A percentile compares a stretch with the other conserved stretches of the same genome.
Conservation (phyloP, 2,888 invertebrate species). For the Parascotia fuliginaria region DNA sequence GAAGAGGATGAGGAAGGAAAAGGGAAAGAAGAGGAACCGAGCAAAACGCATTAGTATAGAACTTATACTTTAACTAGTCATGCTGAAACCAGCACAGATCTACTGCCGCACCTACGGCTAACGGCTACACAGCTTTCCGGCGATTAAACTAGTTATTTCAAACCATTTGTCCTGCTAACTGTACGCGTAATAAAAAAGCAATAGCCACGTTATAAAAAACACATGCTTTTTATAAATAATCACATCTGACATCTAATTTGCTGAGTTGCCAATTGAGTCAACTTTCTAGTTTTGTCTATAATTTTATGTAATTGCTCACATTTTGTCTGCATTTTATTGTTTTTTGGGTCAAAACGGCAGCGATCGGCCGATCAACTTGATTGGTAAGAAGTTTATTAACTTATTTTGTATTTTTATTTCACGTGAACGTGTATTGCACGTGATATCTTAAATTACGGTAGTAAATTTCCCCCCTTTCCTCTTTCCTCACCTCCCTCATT, state of each 20-base stretch:
- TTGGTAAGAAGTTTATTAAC: not conserved
- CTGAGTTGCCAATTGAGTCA: not conserved
- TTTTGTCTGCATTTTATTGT: not conserved
- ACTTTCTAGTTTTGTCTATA: slow-evolving; percentile 9
- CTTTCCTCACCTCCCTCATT: too few relatives aligned
- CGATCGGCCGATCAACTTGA: slow-evolving; percentile 1
- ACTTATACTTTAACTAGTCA: too few relatives aligned
- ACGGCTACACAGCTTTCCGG: too few relatives aligned
- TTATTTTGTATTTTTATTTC: not conserved
- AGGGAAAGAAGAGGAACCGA: too few relatives aligned
- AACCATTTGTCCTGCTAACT: slow-evolving; percentile 1
- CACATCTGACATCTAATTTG: slow-evolving; percentile 4
- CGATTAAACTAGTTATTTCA: too few relatives aligned
- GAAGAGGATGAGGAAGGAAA: too few relatives aligned
- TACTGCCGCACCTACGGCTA: too few relatives aligned
- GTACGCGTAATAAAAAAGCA: slow-evolving; percentile 15
- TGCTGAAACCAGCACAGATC: too few relatives aligned
- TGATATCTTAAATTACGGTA: too few relatives aligned
- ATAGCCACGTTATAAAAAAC: slow-evolving; percentile 11
- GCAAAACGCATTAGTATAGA: too few relatives aligned
- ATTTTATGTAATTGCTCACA: slow-evolving; percentile 4
- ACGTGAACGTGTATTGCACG: too few relatives aligned
- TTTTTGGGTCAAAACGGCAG: not conserved
- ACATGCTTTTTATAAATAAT: slow-evolving; percentile 11
- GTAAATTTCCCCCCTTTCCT: too few relatives aligned